A percentile compares a stretch with the other conserved stretches of the same genome.
Conservation (phyloP, 2,113 vertebrate genomes). For the Serinus canaria region DNA sequence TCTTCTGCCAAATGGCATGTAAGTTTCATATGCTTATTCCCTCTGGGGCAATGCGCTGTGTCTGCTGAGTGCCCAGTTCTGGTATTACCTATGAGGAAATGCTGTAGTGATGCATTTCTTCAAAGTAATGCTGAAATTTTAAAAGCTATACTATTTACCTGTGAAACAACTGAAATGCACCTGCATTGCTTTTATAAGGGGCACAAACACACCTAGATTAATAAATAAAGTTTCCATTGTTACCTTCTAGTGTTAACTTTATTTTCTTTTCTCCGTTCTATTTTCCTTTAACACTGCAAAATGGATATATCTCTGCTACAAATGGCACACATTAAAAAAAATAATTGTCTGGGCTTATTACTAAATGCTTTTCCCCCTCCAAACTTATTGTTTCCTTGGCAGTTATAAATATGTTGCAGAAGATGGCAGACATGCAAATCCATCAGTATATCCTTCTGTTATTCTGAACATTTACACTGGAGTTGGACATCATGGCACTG, state of each 20-base stretch:
- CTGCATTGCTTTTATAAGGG: background rate
- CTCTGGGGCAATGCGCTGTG: background rate
- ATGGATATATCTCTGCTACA: background rate
- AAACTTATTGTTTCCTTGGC: background rate
- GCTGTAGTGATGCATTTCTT: background rate
- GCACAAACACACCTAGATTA: background rate
- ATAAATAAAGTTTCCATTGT: background rate
- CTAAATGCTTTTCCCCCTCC: background rate
- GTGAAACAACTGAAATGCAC: background rate
- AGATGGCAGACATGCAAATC: background rate
- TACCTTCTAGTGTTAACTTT: background rate
- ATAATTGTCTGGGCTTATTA: background rate
- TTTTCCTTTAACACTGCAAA: background rate
- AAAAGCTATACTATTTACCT: background rate
- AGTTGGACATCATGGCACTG: background rate
- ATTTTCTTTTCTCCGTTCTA: background rate
- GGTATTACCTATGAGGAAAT: background rate
- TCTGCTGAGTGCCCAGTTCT: background rate
- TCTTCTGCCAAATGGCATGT: background rate
- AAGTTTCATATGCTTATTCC: background rate
- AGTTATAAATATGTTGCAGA: background rate
- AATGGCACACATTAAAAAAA: background rate
- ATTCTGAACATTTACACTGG: background rate
- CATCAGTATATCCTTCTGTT: background rate
- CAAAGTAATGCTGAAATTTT: background rate